A percentile compares a stretch with the other conserved stretches of the same genome.
Evolutionary conservation across 2,888 invertebrate species (phyloP).

Genomic region (Slavum lentiscoides): DNA sequence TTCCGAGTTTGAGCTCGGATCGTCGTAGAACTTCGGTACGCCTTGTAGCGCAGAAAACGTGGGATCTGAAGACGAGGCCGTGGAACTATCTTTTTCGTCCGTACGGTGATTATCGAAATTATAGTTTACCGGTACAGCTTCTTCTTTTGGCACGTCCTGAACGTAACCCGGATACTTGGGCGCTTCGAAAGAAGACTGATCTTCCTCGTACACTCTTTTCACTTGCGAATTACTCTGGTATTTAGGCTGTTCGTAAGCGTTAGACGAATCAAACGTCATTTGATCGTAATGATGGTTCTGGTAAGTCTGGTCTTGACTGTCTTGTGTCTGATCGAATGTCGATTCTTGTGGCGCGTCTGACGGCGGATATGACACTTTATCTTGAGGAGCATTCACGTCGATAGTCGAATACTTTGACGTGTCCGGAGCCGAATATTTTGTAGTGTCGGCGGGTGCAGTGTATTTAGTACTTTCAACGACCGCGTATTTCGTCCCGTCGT

Average conservation of each 20-base stretch:
- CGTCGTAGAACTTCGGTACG: conserved; percentile 50
- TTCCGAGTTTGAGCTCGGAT: conserved; percentile 32
- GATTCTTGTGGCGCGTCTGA: conserved; percentile 12
- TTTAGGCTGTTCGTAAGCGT: conserved; percentile 45
- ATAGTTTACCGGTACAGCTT: conserved; percentile 24
- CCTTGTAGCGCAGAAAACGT: conserved; percentile 55
- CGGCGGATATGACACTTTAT: conserved; percentile 34
- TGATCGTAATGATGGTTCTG: conserved; percentile 47
- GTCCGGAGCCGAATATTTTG: conserved; percentile 20
- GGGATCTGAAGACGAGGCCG: conserved; percentile 38
- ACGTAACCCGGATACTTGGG: conserved; percentile 47
- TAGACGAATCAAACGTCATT: conserved; percentile 44
- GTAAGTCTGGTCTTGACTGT: conserved; percentile 30
- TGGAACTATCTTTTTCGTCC: conserved; percentile 42
- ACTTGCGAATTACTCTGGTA: conserved; percentile 30
- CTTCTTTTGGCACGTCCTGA: conserved; percentile 51
- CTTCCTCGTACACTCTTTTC: conserved; percentile 12
- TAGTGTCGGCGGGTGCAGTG: conserved; percentile 20
- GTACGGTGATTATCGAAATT: conserved; percentile 39
- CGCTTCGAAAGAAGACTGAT: conserved; percentile 27
- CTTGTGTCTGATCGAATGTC: conserved; percentile 26
- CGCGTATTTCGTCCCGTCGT: conserved; percentile 24
- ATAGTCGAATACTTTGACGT: conserved; percentile 41
- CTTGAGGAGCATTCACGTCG: conserved; percentile 14
- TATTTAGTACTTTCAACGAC: conserved; percentile 25